These are phyloP conservation scores for Phodopus roborovskii DNA, from an alignment of 2,113 vertebrate species.

Conservation along the genomic window DNA sequence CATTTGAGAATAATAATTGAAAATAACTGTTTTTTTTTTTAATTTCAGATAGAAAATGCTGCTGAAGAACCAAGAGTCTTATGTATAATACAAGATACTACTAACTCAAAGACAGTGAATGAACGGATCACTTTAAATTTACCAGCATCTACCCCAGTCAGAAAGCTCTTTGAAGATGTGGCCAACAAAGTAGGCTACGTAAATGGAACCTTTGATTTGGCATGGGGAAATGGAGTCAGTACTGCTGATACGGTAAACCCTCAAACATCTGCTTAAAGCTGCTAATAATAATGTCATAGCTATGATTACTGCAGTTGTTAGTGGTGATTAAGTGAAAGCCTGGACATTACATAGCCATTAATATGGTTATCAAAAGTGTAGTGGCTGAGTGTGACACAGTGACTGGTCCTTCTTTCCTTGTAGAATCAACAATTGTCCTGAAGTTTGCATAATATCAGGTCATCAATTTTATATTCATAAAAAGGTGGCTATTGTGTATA, in stretches of 20 bases:
- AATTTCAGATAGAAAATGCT: conserved; percentile 95
- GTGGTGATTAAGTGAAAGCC: conserved; percentile 24
- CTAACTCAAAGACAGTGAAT: conserved; percentile 93
- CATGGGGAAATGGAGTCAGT: conserved; percentile 90
- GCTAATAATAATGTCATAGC: background rate
- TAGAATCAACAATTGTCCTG: conserved; percentile 4
- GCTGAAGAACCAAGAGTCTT: conserved; percentile 97
- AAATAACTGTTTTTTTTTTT: background rate
- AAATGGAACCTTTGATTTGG: conserved; percentile 93
- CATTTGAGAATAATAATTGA: conserved; percentile 35
- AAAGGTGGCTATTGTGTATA: background rate
- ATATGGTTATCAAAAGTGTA: conserved; percentile 20
- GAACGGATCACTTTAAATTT: conserved; percentile 96
- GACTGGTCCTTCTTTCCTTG: background rate
- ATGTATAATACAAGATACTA: conserved; percentile 98
- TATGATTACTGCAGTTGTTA: conserved; percentile 24
- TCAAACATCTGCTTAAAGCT: conserved; percentile 53
- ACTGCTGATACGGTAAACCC: conserved; percentile 87
- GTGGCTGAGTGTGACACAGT: background rate
- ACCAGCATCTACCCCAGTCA: conserved; percentile 95
- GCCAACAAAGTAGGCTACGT: conserved; percentile 96
- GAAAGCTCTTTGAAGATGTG: conserved; percentile 93
- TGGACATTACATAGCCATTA: background rate
- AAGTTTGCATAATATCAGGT: conserved; percentile 34
- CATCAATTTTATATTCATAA: conserved; percentile 46